phyloP scores from a whole-genome alignment of 1,140 invertebrate species.

The Drosophila fuyamai region DNA sequence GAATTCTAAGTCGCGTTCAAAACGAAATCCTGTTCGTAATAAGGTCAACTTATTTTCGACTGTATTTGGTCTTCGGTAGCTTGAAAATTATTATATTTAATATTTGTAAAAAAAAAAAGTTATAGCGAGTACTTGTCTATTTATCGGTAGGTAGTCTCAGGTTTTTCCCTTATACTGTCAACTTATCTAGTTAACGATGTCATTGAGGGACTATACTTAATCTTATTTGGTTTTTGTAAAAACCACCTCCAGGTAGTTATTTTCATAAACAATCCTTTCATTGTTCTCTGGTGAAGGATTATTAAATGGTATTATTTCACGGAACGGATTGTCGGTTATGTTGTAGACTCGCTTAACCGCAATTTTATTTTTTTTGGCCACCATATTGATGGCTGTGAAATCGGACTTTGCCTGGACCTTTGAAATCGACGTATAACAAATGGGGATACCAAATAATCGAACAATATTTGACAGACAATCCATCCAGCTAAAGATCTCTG shows the following conservation, averaged over 20 bases:
- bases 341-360: conserved; percentile 17
- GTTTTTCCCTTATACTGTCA: neutral
- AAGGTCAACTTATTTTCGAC: neutral
- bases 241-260: conserved; percentile 58
- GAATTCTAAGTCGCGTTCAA: conserved; percentile 8
- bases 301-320: conserved; percentile 49
- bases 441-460: conserved; percentile 35
- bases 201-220: neutral
- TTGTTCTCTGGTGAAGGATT: conserved; percentile 28
- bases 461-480: conserved; percentile 19
- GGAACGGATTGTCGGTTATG: conserved; percentile 51
- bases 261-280: conserved; percentile 47
- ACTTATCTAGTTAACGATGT: neutral
- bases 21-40: neutral
- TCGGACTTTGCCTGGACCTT: conserved; percentile 19
- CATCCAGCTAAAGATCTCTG: conserved; percentile 13
- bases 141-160: neutral
- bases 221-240: conserved; percentile 17
- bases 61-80: neutral
- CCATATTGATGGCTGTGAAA: conserved; percentile 12
- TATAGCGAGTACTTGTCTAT: neutral
- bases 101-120: neutral
- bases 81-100: neutral
- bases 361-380: conserved; percentile 13
- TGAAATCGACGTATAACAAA: conserved; percentile 51